Conservation (phyloP, 2,797 vertebrate genomes). For the Pitangus sulphuratus region DNA sequence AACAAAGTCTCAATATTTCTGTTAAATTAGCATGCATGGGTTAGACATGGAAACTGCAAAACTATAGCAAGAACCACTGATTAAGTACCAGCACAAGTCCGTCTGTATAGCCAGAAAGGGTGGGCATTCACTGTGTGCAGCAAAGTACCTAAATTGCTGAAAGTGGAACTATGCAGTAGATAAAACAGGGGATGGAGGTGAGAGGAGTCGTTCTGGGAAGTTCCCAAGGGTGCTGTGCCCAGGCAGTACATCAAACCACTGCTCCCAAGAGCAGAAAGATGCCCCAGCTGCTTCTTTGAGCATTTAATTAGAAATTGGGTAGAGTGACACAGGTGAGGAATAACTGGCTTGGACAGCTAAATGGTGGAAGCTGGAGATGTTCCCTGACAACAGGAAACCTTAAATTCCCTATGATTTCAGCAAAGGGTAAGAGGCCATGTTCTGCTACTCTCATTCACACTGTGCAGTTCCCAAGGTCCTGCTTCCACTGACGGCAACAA, state of each 20-base stretch:
- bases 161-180: not conserved
- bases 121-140: not conserved
- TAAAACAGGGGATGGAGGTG: not conserved
- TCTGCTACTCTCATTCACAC: not conserved
- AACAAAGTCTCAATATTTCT: not conserved
- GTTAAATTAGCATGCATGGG: not conserved
- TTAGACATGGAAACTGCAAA: not conserved
- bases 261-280: not conserved
- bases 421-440: not conserved
- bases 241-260: not conserved
- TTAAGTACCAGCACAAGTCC: not conserved
- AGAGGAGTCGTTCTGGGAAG: not conserved
- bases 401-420: not conserved
- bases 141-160: not conserved
- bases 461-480: not conserved
- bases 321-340: not conserved
- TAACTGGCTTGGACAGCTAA: not conserved
- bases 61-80: not conserved
- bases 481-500: not conserved
- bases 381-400: not conserved
- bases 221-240: not conserved
- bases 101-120: not conserved
- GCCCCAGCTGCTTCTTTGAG: not conserved
- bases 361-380: not conserved
- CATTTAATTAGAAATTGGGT: not conserved